phyloP scores from a whole-genome alignment of 2,888 invertebrate genomes.

The Resseliella maxima region DNA sequence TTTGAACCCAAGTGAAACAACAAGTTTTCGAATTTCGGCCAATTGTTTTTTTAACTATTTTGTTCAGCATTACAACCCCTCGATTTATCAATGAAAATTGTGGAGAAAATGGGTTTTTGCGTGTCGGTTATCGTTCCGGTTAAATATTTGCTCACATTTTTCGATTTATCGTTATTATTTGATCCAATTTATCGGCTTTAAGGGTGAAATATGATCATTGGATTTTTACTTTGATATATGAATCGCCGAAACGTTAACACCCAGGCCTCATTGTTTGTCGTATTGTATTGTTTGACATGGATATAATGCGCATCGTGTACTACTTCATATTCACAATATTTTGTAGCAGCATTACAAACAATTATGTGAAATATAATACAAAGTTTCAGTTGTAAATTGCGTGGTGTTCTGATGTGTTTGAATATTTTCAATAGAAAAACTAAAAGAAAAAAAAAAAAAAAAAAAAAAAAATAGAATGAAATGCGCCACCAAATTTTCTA shows the following conservation, averaged over 20 bases:
- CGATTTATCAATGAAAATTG: neutral
- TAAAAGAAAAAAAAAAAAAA: too few species aligned
- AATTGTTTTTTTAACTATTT: neutral
- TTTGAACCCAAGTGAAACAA: constrained; percentile 16
- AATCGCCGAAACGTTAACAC: neutral
- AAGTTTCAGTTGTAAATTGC: neutral
- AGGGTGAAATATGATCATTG: constrained; percentile 34
- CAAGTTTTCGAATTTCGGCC: constrained; percentile 10
- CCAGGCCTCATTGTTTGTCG: too few species aligned
- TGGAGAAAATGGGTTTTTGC: neutral
- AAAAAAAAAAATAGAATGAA: too few species aligned
- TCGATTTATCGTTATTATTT: constrained; percentile 33
- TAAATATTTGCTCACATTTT: constrained; percentile 1
- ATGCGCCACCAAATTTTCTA: neutral
- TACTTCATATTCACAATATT: neutral
- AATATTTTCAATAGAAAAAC: too few species aligned
- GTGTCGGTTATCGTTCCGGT: neutral
- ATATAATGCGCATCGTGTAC: neutral
- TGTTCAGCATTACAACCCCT: neutral
- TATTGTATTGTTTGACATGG: neutral
- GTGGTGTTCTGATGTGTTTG: too few species aligned
- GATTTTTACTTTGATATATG: constrained; percentile 20
- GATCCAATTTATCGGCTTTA: constrained; percentile 22
- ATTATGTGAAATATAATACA: neutral
- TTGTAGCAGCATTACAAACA: neutral